A percentile compares a stretch with the other conserved stretches of the same genome.
These are phyloP conservation scores for Premnoplex brunnescens DNA, from an alignment of 2,797 vertebrate species.

Conservation along the genomic window DNA sequence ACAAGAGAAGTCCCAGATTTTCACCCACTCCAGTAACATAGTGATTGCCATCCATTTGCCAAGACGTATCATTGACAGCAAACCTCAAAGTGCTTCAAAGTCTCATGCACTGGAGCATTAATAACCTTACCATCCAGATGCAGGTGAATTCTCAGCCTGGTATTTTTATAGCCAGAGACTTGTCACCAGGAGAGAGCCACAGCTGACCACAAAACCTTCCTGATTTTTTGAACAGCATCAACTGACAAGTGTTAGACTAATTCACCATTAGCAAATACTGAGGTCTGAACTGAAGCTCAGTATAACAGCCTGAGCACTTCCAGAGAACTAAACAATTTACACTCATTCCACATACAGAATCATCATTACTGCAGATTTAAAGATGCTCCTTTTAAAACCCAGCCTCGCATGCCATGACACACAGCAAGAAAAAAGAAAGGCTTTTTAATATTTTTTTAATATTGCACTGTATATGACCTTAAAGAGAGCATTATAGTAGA, in stretches of 20 bases:
- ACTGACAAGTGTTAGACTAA: background rate
- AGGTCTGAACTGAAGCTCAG: background rate
- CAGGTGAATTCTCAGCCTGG: background rate
- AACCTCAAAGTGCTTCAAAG: background rate
- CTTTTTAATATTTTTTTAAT: background rate
- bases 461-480: background rate
- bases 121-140: background rate
- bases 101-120: background rate
- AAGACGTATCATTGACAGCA: accelerated
- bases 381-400: background rate
- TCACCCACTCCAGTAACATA: background rate
- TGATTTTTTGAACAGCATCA: background rate
- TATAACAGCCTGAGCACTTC: background rate
- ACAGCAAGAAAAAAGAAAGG: background rate
- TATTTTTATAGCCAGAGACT: background rate
- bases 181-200: background rate
- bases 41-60: background rate
- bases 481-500: background rate
- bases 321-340: background rate
- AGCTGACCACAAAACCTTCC: background rate
- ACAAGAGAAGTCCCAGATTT: background rate
- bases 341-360: background rate
- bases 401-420: background rate
- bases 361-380: background rate
- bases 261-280: background rate